phyloP scores from a whole-genome alignment of 2,888 invertebrate genomes.

The Drosophila infuscata region DNA sequence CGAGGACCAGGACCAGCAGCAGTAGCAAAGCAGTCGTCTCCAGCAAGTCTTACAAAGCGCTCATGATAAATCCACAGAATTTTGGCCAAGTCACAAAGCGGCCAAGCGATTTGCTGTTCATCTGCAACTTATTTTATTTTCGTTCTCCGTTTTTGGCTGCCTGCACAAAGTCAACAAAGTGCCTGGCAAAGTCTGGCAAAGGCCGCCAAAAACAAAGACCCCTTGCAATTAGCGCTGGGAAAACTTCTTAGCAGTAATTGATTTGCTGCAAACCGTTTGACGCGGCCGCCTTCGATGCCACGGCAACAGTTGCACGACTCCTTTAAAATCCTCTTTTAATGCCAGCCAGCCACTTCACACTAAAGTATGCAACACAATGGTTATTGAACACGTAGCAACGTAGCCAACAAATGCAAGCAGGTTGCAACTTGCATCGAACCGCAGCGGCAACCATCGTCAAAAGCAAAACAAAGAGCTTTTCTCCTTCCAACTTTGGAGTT shows the following conservation, averaged over 20 bases:
- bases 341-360: slow-evolving; percentile 46
- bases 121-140: slow-evolving; percentile 70
- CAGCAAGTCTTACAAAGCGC: slow-evolving; percentile 58
- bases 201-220: slow-evolving; percentile 47
- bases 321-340: slow-evolving; percentile 67
- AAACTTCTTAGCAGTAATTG: slow-evolving; percentile 74
- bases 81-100: slow-evolving; percentile 50
- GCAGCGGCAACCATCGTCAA: slow-evolving; percentile 60
- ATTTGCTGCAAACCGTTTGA: slow-evolving; percentile 76
- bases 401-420: slow-evolving; percentile 39
- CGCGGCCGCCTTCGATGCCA: slow-evolving; percentile 37
- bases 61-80: slow-evolving; percentile 66
- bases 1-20: background rate
- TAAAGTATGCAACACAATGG: slow-evolving; percentile 76
- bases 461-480: slow-evolving; percentile 73
- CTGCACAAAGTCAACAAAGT: slow-evolving; percentile 71
- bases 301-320: slow-evolving; percentile 14
- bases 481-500: slow-evolving; percentile 32
- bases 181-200: slow-evolving; percentile 39
- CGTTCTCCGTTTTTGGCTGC: slow-evolving; percentile 61
- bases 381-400: slow-evolving; percentile 69
- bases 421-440: slow-evolving; percentile 26
- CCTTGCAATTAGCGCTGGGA: slow-evolving; percentile 70
- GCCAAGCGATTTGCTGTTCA: slow-evolving; percentile 46
- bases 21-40: slow-evolving; percentile 1